Conservation (phyloP, 1,140 invertebrate genomes). For the Dolichoris vasculosae region DNA sequence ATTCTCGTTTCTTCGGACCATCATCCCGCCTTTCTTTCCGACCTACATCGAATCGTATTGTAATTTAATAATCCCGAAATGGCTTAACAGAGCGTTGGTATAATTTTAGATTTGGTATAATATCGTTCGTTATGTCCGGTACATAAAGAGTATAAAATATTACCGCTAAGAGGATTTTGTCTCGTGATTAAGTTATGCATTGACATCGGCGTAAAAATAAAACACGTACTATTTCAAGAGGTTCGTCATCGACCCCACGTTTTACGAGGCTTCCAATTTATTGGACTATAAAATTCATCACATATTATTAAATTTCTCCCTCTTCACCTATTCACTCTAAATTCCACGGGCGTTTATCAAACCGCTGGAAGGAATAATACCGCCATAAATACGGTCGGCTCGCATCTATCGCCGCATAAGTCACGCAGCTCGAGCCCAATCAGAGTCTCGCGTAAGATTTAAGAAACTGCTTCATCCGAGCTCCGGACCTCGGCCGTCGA, state of each 20-base stretch:
- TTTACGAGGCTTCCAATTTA: not conserved
- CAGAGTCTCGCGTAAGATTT: not conserved
- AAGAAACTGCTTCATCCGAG: conserved; percentile 1
- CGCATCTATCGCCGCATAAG: not conserved
- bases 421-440: not conserved
- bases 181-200: not conserved
- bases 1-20: not conserved
- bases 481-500: too few species aligned
- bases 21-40: not conserved
- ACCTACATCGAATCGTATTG: not conserved
- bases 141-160: not conserved
- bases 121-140: not conserved
- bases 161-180: not conserved
- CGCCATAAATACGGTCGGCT: not conserved
- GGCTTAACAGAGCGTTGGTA: not conserved
- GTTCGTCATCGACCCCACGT: not conserved
- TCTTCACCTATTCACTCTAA: not conserved
- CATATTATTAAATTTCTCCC: not conserved
- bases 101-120: not conserved
- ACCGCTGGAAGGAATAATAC: not conserved
- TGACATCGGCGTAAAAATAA: not conserved
- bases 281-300: not conserved
- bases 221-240: not conserved
- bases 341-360: not conserved
- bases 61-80: conserved; percentile 1